These are phyloP conservation scores for Lithobates pipiens DNA, from an alignment of 2,797 vertebrate species.

Conservation along the genomic window DNA sequence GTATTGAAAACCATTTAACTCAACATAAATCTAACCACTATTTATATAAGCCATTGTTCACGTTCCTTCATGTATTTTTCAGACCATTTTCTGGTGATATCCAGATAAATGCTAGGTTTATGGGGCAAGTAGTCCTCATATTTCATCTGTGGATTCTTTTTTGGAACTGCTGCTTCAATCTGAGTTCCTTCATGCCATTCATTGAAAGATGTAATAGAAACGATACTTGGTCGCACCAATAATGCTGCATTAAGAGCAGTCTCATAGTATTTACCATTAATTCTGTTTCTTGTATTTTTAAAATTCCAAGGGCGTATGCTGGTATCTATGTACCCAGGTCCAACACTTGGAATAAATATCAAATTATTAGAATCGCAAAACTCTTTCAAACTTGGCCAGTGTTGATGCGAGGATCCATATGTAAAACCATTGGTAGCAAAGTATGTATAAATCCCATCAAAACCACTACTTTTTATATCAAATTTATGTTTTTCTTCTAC, in stretches of 20 bases:
- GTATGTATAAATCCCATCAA: constrained; percentile 96
- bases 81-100: constrained; percentile 93
- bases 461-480: constrained; percentile 88
- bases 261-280: constrained; percentile 96
- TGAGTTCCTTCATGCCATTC: constrained; percentile 99
- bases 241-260: constrained; percentile 86
- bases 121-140: constrained; percentile 95
- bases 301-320: constrained; percentile 93
- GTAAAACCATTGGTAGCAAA: constrained; percentile 98
- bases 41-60: constrained; percentile 74
- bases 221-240: constrained; percentile 82
- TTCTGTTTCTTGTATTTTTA: constrained; percentile 92
- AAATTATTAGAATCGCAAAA: constrained; percentile 91
- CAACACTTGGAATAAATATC: constrained; percentile 93
- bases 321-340: constrained; percentile 94
- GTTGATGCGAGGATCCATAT: constrained; percentile 91
- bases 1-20: too few relatives aligned
- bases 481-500: constrained; percentile 93
- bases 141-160: constrained; percentile 76
- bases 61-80: constrained; percentile 85
- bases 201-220: constrained; percentile 96
- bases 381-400: constrained; percentile 88
- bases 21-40: neutral
- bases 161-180: constrained; percentile 94
- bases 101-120: constrained; percentile 88